Percentiles rank a stretch among this genome's conserved stretches.
phyloP scores from a whole-genome alignment of 1,140 invertebrate species.

The Marisa cornuarietis region DNA sequence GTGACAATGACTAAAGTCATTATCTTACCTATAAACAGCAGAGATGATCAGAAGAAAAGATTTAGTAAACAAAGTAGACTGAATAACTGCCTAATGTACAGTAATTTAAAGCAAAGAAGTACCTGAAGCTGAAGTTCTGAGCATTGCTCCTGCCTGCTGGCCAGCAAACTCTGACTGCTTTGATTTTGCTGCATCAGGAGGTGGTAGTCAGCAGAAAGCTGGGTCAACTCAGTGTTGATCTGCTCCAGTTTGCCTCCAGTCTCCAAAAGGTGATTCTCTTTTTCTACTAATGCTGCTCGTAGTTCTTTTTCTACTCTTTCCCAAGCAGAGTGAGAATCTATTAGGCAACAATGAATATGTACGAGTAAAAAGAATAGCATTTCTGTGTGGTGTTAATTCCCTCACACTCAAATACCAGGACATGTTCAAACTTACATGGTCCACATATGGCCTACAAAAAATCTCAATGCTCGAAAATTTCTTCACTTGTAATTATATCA shows the following conservation, averaged over 20 bases:
- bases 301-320: slow-evolving; percentile 1
- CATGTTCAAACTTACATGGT: background rate
- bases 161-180: slow-evolving; percentile 7
- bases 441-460: background rate
- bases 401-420: background rate
- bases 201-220: slow-evolving; percentile 1
- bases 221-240: slow-evolving; percentile 12
- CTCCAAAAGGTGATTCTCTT: background rate
- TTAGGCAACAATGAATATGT: background rate
- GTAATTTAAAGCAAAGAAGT: too few species aligned
- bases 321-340: slow-evolving; percentile 15
- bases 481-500: too few species aligned
- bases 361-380: background rate
- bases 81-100: too few species aligned
- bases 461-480: too few species aligned
- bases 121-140: slow-evolving; percentile 16
- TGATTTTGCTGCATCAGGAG: slow-evolving; percentile 5
- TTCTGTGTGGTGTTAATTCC: background rate
- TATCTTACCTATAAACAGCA: too few species aligned
- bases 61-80: too few species aligned
- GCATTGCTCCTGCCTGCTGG: background rate
- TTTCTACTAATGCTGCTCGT: background rate
- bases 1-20: too few species aligned
- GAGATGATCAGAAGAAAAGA: too few species aligned
- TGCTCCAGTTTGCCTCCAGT: background rate